Conservation (phyloP, 2,113 vertebrate species). For the Pitta sordida region DNA sequence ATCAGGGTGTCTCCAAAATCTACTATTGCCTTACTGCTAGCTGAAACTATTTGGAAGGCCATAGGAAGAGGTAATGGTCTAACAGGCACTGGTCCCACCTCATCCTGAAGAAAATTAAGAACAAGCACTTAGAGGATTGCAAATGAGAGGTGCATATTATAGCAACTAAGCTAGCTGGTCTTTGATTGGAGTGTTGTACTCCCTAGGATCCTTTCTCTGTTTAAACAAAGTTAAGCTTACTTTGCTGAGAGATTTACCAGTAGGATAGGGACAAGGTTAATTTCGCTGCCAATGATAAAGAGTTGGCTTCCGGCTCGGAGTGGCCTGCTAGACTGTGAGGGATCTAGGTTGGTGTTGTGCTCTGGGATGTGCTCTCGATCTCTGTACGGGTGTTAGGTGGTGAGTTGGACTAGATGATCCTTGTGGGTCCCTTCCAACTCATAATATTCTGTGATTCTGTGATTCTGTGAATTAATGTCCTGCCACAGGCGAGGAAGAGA, state of each 20-base stretch:
- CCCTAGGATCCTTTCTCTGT: background rate
- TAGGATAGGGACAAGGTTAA: background rate
- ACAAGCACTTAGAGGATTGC: background rate
- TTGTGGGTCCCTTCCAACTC: too few relatives aligned
- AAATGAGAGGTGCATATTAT: background rate
- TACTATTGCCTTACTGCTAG: background rate
- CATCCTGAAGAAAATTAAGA: background rate
- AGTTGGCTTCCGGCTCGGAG: too few relatives aligned
- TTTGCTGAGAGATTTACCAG: background rate
- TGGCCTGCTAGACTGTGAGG: too few relatives aligned
- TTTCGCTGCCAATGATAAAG: background rate
- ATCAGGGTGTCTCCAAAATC: background rate
- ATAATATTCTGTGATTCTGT: too few relatives aligned
- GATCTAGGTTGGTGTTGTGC: too few relatives aligned
- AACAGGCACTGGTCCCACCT: background rate
- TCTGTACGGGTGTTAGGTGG: too few relatives aligned
- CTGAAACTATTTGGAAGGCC: background rate
- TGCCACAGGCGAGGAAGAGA: background rate
- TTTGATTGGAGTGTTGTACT: background rate
- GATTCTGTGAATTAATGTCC: background rate
- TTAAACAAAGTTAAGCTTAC: background rate
- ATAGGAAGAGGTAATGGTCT: background rate
- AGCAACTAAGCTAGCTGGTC: background rate
- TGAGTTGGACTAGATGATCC: too few relatives aligned
- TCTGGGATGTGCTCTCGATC: too few relatives aligned